Percentiles rank a stretch among this genome's conserved stretches.
phyloP scores from a whole-genome alignment of 2,113 vertebrate species.

The Bambusicola thoracicus region DNA sequence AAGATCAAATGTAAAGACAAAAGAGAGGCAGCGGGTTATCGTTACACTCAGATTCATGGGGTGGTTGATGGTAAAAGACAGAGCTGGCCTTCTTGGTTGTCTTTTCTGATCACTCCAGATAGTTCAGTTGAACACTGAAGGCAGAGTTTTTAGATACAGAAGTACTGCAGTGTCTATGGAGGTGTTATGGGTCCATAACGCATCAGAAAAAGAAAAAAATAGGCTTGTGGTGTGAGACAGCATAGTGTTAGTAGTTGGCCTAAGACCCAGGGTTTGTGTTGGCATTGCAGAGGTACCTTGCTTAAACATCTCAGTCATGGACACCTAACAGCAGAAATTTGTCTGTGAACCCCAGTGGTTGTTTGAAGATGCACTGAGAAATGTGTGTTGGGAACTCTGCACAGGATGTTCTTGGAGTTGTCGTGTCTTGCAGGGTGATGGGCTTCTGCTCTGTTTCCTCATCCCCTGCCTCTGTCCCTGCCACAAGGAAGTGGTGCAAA shows the following conservation, averaged over 20 bases:
- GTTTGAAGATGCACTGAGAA: background rate
- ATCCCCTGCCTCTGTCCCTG: background rate
- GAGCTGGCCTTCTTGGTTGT: background rate
- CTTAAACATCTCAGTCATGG: background rate
- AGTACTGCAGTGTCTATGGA: background rate
- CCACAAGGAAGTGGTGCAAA: background rate
- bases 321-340: background rate
- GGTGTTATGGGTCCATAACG: rapidly evolving
- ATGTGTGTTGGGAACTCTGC: background rate
- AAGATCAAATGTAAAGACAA: background rate
- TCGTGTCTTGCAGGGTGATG: rapidly evolving
- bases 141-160: background rate
- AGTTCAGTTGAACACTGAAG: background rate
- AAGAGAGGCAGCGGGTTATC: background rate
- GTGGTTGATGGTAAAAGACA: background rate
- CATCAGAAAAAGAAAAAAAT: background rate
- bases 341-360: background rate
- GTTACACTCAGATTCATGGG: rapidly evolving
- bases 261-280: rapidly evolving
- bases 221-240: rapidly evolving
- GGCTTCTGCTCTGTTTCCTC: background rate
- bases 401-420: background rate
- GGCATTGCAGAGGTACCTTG: background rate
- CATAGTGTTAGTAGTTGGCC: rapidly evolving
- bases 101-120: background rate